Percentiles rank a stretch among this genome's conserved stretches.
Evolutionary conservation across 2,113 vertebrate species (phyloP).

Genomic region (Gallinago undulata): DNA sequence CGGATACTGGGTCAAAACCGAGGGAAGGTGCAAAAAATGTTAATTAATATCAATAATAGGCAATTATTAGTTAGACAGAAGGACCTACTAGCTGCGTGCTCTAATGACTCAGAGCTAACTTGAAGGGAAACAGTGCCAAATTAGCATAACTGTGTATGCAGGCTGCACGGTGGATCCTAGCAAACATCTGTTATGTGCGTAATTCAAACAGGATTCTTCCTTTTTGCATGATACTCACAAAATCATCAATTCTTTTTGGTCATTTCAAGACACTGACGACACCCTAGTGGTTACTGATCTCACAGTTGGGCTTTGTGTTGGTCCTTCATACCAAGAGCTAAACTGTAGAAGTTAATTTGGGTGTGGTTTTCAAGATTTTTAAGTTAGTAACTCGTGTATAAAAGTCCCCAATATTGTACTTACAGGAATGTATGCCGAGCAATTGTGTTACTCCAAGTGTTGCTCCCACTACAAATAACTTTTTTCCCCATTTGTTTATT

Average conservation of each 20-base stretch:
- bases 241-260: constrained; percentile 93
- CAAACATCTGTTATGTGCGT: constrained; percentile 99
- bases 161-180: constrained; percentile 90
- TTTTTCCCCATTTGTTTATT: background rate
- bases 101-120: constrained; percentile 96
- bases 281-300: constrained; percentile 82
- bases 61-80: constrained; percentile 99
- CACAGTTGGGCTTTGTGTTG: constrained; percentile 79
- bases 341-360: constrained; percentile 56
- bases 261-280: constrained; percentile 91
- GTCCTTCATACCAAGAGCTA: constrained; percentile 50
- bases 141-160: constrained; percentile 98
- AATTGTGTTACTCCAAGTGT: background rate
- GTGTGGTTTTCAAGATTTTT: constrained; percentile 18
- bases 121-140: constrained; percentile 91
- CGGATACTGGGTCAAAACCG: constrained; percentile 94
- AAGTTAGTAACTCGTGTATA: background rate
- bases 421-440: background rate
- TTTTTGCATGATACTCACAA: constrained; percentile 89
- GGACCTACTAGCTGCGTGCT: constrained; percentile 96
- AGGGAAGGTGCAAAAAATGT: constrained; percentile 97
- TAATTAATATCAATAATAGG: constrained; percentile 99
- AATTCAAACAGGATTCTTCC: constrained; percentile 98
- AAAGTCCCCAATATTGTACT: background rate
- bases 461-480: background rate